A percentile compares a stretch with the other conserved stretches of the same genome.
Evolutionary conservation across 1,140 invertebrate species (phyloP).

Genomic region (Rhagoletis zephyria): DNA sequence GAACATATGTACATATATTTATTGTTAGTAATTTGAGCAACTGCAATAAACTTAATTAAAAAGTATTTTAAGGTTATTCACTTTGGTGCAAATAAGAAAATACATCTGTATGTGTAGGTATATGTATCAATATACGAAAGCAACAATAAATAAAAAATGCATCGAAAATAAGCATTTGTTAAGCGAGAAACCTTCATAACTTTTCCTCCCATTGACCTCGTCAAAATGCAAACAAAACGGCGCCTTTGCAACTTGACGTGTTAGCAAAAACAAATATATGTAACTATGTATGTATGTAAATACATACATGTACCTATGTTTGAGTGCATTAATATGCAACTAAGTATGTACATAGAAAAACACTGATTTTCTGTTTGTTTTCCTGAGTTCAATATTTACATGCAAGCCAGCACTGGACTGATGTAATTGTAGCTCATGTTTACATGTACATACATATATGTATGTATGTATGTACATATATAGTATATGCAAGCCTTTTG

Average conservation of each 20-base stretch:
- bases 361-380: slow-evolving; percentile 49
- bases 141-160: slow-evolving; percentile 10
- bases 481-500: neutral
- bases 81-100: neutral
- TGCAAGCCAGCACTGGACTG: neutral
- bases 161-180: neutral
- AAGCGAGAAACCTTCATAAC: slow-evolving; percentile 28
- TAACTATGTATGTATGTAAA: slow-evolving; percentile 8
- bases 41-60: neutral
- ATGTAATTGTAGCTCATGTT: slow-evolving; percentile 43
- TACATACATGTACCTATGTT: slow-evolving; percentile 32
- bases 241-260: slow-evolving; percentile 15
- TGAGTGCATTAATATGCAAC: neutral
- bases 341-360: slow-evolving; percentile 17
- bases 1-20: neutral
- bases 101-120: neutral
- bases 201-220: slow-evolving; percentile 48
- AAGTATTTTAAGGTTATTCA: slow-evolving; percentile 9
- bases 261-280: neutral
- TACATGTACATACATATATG: neutral
- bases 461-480: neutral
- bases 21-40: neutral
- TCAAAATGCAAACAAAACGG: slow-evolving; percentile 32
- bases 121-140: neutral
- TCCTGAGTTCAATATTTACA: slow-evolving; percentile 37